These are phyloP conservation scores for Procapra przewalskii DNA, from an alignment of 2,113 vertebrate genomes.

Conservation along the genomic window DNA sequence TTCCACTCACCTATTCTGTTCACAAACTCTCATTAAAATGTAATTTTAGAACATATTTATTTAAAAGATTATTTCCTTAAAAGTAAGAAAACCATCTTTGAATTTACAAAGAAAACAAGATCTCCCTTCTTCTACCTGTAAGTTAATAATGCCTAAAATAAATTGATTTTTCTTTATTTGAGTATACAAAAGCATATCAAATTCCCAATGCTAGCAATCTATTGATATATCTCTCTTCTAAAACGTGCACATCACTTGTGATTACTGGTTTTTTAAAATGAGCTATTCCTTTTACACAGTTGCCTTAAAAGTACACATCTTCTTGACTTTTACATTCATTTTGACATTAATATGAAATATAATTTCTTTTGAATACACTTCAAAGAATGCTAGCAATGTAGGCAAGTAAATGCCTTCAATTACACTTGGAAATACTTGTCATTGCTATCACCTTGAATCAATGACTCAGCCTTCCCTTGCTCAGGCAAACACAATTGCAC, in stretches of 20 bases:
- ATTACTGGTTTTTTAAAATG: constrained; percentile 40
- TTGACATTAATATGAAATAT: constrained; percentile 59
- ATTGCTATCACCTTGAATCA: constrained; percentile 42
- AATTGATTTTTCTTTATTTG: neutral
- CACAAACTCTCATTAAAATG: constrained; percentile 7
- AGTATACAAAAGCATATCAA: constrained; percentile 30
- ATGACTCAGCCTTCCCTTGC: constrained; percentile 16
- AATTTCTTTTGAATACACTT: constrained; percentile 63
- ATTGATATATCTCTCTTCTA: neutral
- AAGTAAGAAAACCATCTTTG: neutral
- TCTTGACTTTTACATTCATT: constrained; percentile 39
- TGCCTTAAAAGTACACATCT: constrained; percentile 40
- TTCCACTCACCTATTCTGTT: neutral
- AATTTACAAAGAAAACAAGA: neutral
- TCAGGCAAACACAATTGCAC: neutral
- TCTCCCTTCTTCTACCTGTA: neutral
- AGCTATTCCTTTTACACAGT: constrained; percentile 17
- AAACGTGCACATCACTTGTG: neutral
- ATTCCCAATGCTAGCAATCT: neutral
- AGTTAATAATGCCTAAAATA: constrained; percentile 33
- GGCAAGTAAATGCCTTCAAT: constrained; percentile 34
- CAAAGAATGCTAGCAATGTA: constrained; percentile 35
- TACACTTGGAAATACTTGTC: constrained; percentile 19
- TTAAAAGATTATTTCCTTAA: constrained; percentile 50
- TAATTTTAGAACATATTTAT: constrained; percentile 29